A percentile compares a stretch with the other conserved stretches of the same genome.
Conservation (phyloP, 2,888 invertebrate species). For the Calameuta pallipes region DNA sequence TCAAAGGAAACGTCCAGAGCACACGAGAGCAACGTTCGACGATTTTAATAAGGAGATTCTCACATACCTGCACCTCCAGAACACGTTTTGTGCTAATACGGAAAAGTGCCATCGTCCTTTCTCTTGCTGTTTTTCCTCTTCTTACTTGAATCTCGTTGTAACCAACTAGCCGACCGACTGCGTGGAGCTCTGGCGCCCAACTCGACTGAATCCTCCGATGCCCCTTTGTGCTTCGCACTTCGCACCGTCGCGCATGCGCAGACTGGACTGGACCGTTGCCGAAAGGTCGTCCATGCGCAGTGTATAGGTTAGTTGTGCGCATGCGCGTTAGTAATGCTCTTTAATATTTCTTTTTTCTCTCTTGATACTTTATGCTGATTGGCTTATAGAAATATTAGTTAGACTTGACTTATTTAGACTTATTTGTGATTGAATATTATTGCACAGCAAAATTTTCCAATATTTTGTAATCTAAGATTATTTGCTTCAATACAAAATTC, state of each 20-base stretch:
- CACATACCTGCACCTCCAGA: slow-evolving; percentile 60
- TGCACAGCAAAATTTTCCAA: too few species aligned
- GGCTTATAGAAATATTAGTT: too few species aligned
- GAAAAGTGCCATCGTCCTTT: slow-evolving; percentile 60
- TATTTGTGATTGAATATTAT: too few species aligned
- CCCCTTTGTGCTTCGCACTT: slow-evolving; percentile 11
- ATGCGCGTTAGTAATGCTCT: slow-evolving; percentile 21
- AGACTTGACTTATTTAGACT: too few species aligned
- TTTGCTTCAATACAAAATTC: too few species aligned
- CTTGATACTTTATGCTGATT: too few species aligned
- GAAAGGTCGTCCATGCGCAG: slow-evolving; percentile 25
- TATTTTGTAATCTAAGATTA: too few species aligned
- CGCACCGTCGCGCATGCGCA: slow-evolving; percentile 15
- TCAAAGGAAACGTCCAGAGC: too few species aligned
- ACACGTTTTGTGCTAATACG: slow-evolving; percentile 59
- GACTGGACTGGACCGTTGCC: neutral
- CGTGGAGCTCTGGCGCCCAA: slow-evolving; percentile 62
- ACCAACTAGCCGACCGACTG: slow-evolving; percentile 52
- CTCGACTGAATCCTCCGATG: slow-evolving; percentile 34
- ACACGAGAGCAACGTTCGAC: too few species aligned
- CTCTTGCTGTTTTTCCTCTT: slow-evolving; percentile 17
- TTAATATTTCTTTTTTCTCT: too few species aligned
- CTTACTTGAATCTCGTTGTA: slow-evolving; percentile 32
- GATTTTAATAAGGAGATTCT: neutral
- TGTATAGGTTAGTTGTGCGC: slow-evolving; percentile 19